These are phyloP conservation scores for Scaptomyza pallida DNA, from an alignment of 1,140 invertebrate species.

Conservation along the genomic window DNA sequence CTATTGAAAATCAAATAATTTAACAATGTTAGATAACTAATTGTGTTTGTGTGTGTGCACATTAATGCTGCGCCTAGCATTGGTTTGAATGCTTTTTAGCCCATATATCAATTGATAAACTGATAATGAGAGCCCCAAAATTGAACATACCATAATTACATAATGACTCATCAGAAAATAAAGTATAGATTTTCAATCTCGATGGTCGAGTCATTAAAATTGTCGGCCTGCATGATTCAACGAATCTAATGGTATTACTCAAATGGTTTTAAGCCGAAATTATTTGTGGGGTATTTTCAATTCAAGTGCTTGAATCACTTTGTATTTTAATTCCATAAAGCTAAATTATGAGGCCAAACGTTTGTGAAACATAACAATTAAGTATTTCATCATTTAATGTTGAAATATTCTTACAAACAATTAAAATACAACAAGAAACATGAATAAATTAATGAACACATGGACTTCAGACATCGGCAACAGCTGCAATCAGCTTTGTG, in stretches of 20 bases:
- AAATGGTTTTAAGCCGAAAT: neutral
- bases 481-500: constrained; percentile 86
- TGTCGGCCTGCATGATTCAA: neutral
- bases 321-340: constrained; percentile 84
- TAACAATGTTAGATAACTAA: neutral
- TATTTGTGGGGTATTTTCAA: neutral
- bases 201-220: neutral
- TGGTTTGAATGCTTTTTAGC: neutral
- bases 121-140: constrained; percentile 24
- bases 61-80: neutral
- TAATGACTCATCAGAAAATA: constrained; percentile 17
- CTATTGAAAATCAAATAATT: constrained; percentile 6
- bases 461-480: constrained; percentile 85
- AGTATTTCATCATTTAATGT: neutral
- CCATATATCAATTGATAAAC: constrained; percentile 27
- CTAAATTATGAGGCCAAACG: neutral
- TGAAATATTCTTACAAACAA: neutral
- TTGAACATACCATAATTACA: constrained; percentile 31
- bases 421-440: neutral
- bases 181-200: neutral
- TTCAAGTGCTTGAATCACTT: constrained; percentile 85
- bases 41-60: neutral
- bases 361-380: too few relatives aligned
- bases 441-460: neutral
- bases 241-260: neutral